Base-by-base conservation (phyloP, 2,113 vertebrate species). In the Dromas ardeola region DNA sequence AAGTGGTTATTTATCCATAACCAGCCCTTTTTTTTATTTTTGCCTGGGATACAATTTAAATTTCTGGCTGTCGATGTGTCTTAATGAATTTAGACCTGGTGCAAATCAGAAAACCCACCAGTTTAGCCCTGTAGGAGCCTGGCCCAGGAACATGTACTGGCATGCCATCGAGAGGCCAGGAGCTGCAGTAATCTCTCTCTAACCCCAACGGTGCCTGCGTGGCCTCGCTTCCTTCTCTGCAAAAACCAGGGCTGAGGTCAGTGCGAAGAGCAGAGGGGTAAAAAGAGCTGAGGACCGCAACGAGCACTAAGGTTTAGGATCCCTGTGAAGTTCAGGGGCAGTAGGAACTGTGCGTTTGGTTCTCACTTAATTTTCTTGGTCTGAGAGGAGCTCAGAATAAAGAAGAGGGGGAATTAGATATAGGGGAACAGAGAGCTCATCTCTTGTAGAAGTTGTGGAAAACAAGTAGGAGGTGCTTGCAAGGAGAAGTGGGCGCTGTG, bases 401-500 rank as follows among this genome's bases (percentile, higher is more conserved):
- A 49, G 69, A 59, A 26, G 6, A 13, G 32, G 22, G 38, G 14
- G 40, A 30, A 17, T 32, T 8, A 2, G 29, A 6, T 42, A 2
- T 9, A 40, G 40, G 58, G 20, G 79, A 55, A 20, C 7, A 17
- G 69, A 52, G 62, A 36, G 45, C 34, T 65, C 9, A 5, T n/a
- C 56, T 36, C 58, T 4, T 14, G 66, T 1, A 3, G 76, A 7
- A 13, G 20, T 9, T 40, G 26, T 19, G 30, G 79, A 25, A n/a
- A 67, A 40, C 15, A 15, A 47, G 50, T 12, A 2, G 13, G 43
- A 69, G 56, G 61, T 56, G 72, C 45, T 72, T 21, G 26, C 19
- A 4, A 3, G 52, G 42, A 36, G 58, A 13, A 34, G 8, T 5
- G 0, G 2, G 55, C 13, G 10, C 53, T 4, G 21, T 13, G 2